phyloP scores from a whole-genome alignment of 2,797 vertebrate genomes.

The Podarcis lilfordi region DNA sequence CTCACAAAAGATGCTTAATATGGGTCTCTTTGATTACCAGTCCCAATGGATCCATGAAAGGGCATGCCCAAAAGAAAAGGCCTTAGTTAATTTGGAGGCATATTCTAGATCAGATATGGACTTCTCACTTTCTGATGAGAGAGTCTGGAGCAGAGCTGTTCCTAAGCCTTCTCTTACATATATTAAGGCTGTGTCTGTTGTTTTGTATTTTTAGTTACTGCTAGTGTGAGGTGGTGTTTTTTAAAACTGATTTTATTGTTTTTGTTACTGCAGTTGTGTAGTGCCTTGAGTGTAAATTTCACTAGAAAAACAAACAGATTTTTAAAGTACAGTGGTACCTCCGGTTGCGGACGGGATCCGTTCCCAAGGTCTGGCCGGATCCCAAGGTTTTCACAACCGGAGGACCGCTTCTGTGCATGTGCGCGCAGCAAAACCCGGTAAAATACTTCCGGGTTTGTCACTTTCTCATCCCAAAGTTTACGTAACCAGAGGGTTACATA shows the following conservation, averaged over 20 bases:
- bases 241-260: neutral
- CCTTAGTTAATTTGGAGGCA: neutral
- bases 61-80: too few species aligned
- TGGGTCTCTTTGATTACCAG: too few species aligned
- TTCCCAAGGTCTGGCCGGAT: too few species aligned
- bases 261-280: neutral
- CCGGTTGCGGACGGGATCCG: too few species aligned
- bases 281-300: neutral
- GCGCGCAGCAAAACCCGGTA: too few species aligned
- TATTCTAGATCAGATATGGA: neutral
- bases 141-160: neutral
- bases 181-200: neutral
- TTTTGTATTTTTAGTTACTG: neutral
- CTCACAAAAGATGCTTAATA: too few species aligned
- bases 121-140: neutral
- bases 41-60: too few species aligned
- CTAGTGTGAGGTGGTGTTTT: neutral
- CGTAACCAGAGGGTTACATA: too few species aligned
- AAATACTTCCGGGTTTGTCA: too few species aligned
- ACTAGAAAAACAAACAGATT: neutral
- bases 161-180: neutral
- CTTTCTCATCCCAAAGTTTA: too few species aligned
- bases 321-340: neutral
- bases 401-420: too few species aligned
- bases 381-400: too few species aligned